These are phyloP conservation scores for Taenaris catops DNA, from an alignment of 2,888 invertebrate genomes.

Conservation along the genomic window DNA sequence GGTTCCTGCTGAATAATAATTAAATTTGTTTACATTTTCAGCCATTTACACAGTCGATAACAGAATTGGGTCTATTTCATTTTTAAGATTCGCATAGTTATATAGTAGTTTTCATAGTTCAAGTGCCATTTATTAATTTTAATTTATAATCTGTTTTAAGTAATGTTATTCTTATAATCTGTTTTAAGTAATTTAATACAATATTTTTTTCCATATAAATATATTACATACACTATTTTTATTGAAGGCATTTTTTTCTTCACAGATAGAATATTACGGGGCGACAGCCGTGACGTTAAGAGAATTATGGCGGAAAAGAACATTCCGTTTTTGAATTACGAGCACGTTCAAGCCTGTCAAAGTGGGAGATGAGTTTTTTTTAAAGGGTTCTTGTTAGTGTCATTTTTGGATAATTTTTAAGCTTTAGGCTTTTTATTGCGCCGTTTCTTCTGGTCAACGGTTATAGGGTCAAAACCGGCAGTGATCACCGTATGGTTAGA, in stretches of 20 bases:
- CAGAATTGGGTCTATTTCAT: slow-evolving; percentile 1
- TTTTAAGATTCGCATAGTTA: slow-evolving; percentile 4
- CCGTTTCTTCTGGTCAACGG: slow-evolving; percentile 47
- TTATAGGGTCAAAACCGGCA: too few species aligned
- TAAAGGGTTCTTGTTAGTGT: slow-evolving; percentile 10
- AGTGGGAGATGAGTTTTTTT: slow-evolving; percentile 10
- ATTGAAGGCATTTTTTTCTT: slow-evolving; percentile 37
- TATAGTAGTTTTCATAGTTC: slow-evolving; percentile 7
- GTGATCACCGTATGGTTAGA: too few species aligned
- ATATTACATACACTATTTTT: slow-evolving; percentile 21
- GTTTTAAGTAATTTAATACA: slow-evolving; percentile 20
- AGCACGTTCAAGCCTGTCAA: slow-evolving; percentile 8
- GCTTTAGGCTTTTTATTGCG: slow-evolving; percentile 64
- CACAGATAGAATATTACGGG: slow-evolving; percentile 29
- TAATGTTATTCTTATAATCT: slow-evolving; percentile 11
- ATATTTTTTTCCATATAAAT: slow-evolving; percentile 19
- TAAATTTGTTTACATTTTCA: too few species aligned
- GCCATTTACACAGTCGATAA: too few species aligned
- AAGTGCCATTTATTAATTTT: slow-evolving; percentile 9
- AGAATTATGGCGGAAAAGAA: slow-evolving; percentile 1
- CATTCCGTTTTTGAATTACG: slow-evolving; percentile 15
- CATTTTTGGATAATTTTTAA: slow-evolving; percentile 13
- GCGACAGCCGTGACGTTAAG: slow-evolving; percentile 12
- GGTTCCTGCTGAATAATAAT: too few species aligned
- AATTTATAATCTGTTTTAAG: too few species aligned